Percentiles rank a stretch among this genome's conserved stretches.
Evolutionary conservation across 2,797 vertebrate species (phyloP).

Genomic region (Poliocrania exsul): DNA sequence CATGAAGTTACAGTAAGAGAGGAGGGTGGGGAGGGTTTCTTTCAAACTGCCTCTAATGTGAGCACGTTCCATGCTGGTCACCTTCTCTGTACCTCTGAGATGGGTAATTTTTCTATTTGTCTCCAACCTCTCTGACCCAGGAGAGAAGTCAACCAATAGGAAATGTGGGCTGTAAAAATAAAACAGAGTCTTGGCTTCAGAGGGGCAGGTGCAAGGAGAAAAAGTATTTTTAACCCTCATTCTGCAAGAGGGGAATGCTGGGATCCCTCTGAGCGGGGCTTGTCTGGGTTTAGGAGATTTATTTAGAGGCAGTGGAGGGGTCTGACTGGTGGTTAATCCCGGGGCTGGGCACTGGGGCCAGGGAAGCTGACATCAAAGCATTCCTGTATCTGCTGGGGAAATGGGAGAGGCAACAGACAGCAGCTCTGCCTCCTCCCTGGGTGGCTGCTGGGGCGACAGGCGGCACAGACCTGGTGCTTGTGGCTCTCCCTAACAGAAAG

Average conservation of each 20-base stretch:
- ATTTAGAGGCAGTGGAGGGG: not conserved
- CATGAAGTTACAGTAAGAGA: not conserved
- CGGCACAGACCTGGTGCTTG: fast-evolving
- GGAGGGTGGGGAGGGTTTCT: not conserved
- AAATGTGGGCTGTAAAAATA: slow-evolving; percentile 10
- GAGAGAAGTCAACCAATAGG: not conserved
- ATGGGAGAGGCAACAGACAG: not conserved
- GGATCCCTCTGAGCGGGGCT: not conserved
- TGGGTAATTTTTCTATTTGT: not conserved
- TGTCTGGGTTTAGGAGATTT: not conserved
- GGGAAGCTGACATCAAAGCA: slow-evolving; percentile 24
- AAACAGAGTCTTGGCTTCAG: not conserved
- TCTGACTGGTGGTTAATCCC: slow-evolving; percentile 16
- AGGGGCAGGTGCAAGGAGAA: not conserved
- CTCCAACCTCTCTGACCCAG: fast-evolving
- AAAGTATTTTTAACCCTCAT: slow-evolving; percentile 17
- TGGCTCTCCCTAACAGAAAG: not conserved
- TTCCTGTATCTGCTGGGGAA: slow-evolving; percentile 30
- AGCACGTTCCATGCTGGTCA: not conserved
- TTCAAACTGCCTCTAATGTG: not conserved
- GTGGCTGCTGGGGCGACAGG: fast-evolving
- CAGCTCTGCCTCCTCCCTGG: not conserved
- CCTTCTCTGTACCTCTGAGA: not conserved
- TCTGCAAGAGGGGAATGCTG: not conserved
- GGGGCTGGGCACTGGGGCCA: not conserved